These are phyloP conservation scores for Leptarthrus brevirostris DNA, from an alignment of 2,888 invertebrate species.

Conservation along the genomic window DNA sequence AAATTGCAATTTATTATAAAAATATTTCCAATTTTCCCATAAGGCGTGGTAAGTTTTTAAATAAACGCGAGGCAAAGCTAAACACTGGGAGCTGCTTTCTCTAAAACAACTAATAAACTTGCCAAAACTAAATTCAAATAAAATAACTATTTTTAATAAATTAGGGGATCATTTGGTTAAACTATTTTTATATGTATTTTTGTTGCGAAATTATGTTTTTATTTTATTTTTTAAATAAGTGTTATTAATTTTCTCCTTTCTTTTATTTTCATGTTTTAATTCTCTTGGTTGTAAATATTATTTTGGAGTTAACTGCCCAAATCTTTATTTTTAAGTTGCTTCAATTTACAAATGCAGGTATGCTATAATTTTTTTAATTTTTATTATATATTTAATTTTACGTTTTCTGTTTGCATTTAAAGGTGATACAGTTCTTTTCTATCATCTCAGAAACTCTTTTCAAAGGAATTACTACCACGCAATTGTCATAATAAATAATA, in stretches of 20 bases:
- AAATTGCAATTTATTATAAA: too few relatives aligned
- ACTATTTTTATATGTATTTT: not conserved
- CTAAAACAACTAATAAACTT: too few relatives aligned
- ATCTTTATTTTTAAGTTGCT: slow-evolving; percentile 37
- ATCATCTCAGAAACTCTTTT: not conserved
- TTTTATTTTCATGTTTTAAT: slow-evolving; percentile 44
- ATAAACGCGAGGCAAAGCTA: too few relatives aligned
- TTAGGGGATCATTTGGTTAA: too few relatives aligned
- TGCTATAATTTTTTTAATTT: slow-evolving; percentile 29
- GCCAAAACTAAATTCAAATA: too few relatives aligned
- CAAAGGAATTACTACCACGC: slow-evolving; percentile 9
- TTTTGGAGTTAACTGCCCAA: slow-evolving; percentile 36
- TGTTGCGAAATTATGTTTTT: slow-evolving; percentile 1
- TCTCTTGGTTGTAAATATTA: slow-evolving; percentile 24
- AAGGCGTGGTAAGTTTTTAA: too few relatives aligned
- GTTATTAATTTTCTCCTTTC: slow-evolving; percentile 31
- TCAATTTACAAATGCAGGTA: slow-evolving; percentile 41
- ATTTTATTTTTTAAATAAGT: slow-evolving; percentile 15
- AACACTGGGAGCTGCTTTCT: too few relatives aligned
- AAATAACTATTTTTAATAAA: too few relatives aligned
- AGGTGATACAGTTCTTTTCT: too few relatives aligned
- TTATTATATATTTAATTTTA: not conserved
- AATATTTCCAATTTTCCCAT: too few relatives aligned
- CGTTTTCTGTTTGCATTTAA: too few relatives aligned
- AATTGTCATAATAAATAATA: too few relatives aligned